Evolutionary conservation across 2,888 invertebrate species (phyloP).

Genomic region (Heliconius hortense): DNA sequence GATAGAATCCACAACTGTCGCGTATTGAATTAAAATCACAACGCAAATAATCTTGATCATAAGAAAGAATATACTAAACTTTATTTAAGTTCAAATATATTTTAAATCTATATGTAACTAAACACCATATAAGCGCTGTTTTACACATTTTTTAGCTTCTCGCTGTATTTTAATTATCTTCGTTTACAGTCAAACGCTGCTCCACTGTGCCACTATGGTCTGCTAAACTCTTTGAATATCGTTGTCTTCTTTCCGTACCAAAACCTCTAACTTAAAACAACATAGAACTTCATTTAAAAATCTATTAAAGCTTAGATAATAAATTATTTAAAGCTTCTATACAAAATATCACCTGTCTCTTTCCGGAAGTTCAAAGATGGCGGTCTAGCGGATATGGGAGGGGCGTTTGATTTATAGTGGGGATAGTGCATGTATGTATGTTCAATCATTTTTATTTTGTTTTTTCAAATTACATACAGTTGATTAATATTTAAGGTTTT

Average conservation of each 20-base stretch:
- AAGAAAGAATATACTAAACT: no score
- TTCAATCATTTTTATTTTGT: slow-evolving; percentile 38
- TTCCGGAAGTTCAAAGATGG: slow-evolving; percentile 78
- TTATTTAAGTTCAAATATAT: no score
- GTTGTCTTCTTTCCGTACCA: no score
- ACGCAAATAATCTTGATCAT: no score
- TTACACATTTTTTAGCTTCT: no score
- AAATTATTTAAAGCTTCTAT: not conserved
- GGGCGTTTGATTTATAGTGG: slow-evolving; percentile 76
- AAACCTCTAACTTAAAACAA: not conserved
- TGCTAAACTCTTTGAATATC: no score
- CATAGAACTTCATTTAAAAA: not conserved
- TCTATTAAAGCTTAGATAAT: slow-evolving; percentile 1
- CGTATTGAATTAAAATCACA: no score
- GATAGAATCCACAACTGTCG: no score
- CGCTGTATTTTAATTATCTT: no score
- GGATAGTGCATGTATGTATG: slow-evolving; percentile 49
- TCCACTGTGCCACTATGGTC: no score
- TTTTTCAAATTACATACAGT: slow-evolving; percentile 36
- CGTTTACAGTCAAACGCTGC: no score
- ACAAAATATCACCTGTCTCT: slow-evolving; percentile 50
- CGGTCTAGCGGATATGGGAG: slow-evolving; percentile 72
- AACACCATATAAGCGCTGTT: not conserved
- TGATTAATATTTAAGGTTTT: slow-evolving; percentile 27
- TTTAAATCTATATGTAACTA: no score